Evolutionary conservation across 30 jellyfish, hydroid and myxozoan genomes (phyloP), one percentile per base, ranked within the genome.

Genomic region (Sanderia malayensis): DNA sequence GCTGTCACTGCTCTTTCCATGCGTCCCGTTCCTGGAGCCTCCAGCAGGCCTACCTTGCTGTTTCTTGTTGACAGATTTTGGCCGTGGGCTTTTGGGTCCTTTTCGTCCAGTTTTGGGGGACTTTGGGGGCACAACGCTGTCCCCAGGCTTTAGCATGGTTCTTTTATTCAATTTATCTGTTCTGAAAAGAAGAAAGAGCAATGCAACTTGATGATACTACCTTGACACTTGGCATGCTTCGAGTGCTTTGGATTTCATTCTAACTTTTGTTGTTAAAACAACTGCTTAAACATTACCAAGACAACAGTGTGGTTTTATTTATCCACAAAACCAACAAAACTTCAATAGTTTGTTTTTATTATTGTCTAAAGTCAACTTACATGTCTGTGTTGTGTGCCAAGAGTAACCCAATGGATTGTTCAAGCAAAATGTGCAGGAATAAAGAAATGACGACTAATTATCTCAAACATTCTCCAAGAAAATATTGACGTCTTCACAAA

Each of bases 81-180:
- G 64, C 64, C 64, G 23, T 8, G 75, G 41, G 24, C 74, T 58
- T 37, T 58, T 57, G 30, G 33, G 33, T 2, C 70, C 31, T 25
- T 47, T 70, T n/a, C 82, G 49, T 34, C 33, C 63, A 28, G 33
- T 73, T 28, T 37, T 29, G n/a, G 75, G 75, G 17, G 85, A 73
- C 53, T 44, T 57, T 29, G 85, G 85, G 2, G 68, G 21, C 3
- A 31, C 2, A 31, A 0, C 8, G 34, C 19, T 26, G 44, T 28
- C 33, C 9, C 61, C 73, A 1, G 83, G 83, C 53, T 53, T 52
- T 24, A 71, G 62, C 83, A 71, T 71, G 27, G 13, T 71, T 63
- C 44, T n/a, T 37, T 37, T 4, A 37, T 4, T 37, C 52, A 37
- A 6, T 37, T n/a, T n/a, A n/a, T n/a, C n/a, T n/a, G n/a, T n/a